phyloP scores from a whole-genome alignment of 2,797 vertebrate species.

The Muscicapa comitata region DNA sequence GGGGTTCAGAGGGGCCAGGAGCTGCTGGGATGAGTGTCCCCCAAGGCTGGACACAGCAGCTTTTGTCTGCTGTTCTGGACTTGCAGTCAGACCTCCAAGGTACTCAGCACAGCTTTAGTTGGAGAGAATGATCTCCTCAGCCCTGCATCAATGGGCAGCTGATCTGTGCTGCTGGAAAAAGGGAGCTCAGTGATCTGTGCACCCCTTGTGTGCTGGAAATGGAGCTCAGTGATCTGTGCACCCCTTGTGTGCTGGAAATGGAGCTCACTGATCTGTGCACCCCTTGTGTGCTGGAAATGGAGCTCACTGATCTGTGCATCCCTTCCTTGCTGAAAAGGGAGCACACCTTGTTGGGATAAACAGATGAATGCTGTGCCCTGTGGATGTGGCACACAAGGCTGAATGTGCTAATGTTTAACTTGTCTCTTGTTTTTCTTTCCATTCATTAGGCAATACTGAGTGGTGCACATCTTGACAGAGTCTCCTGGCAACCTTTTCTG shows the following conservation, averaged over 20 bases:
- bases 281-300: too few relatives aligned
- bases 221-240: too few relatives aligned
- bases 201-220: too few relatives aligned
- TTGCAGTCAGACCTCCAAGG: neutral
- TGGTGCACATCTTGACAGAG: neutral
- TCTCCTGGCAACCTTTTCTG: slow-evolving; percentile 37
- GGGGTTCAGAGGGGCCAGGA: neutral
- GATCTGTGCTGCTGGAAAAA: too few relatives aligned
- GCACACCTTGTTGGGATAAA: neutral
- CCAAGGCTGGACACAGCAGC: neutral
- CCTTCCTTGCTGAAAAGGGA: neutral
- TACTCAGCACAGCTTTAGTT: neutral
- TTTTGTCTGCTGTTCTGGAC: neutral
- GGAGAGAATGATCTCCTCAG: neutral
- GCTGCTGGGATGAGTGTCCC: neutral
- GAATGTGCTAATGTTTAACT: slow-evolving; percentile 7
- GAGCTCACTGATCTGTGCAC: neutral
- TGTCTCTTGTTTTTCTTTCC: slow-evolving; percentile 24
- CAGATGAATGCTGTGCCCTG: neutral
- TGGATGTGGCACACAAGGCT: neutral
- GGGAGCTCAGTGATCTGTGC: too few relatives aligned
- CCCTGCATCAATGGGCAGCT: neutral
- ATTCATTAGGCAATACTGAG: slow-evolving; percentile 69
- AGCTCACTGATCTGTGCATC: too few relatives aligned
- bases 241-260: neutral